These are phyloP conservation scores for Melikaiella ostensackeni DNA, from an alignment of 2,888 invertebrate genomes.

Conservation along the genomic window DNA sequence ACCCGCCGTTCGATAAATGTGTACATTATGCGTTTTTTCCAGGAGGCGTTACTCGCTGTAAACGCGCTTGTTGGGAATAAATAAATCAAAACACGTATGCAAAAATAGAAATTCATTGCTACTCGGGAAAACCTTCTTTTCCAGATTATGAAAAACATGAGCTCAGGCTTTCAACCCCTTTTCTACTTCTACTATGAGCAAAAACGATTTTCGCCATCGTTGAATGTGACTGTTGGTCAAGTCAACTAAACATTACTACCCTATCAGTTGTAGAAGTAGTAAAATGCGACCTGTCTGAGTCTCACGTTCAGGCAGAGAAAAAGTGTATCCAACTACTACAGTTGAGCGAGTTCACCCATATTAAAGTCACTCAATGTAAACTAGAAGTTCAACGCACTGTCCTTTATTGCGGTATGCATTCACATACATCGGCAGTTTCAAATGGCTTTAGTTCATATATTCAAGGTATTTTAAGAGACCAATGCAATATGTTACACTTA, in stretches of 20 bases:
- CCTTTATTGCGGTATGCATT: slow-evolving; percentile 14
- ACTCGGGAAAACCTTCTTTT: too few species aligned
- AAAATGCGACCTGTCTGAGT: slow-evolving; percentile 37
- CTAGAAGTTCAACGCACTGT: slow-evolving; percentile 1
- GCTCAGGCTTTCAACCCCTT: too few species aligned
- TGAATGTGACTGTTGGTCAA: slow-evolving; percentile 43
- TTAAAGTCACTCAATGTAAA: slow-evolving; percentile 14
- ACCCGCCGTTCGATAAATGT: too few species aligned
- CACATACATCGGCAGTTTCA: slow-evolving; percentile 14
- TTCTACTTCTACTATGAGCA: too few species aligned
- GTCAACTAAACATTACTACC: slow-evolving; percentile 42
- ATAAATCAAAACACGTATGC: too few species aligned
- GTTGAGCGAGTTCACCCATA: not conserved
- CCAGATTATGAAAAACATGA: too few species aligned
- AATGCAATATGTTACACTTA: too few species aligned
- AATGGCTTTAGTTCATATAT: not conserved
- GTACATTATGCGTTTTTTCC: too few species aligned
- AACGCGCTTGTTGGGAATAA: too few species aligned
- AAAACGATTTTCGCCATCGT: slow-evolving; percentile 37
- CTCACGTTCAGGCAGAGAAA: not conserved
- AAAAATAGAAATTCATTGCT: too few species aligned
- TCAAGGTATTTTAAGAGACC: too few species aligned
- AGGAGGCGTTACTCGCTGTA: too few species aligned
- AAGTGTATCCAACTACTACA: slow-evolving; percentile 36
- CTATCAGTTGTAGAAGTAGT: slow-evolving; percentile 42